Conservation (phyloP, 2,888 invertebrate species). For the Griposia aprilina region DNA sequence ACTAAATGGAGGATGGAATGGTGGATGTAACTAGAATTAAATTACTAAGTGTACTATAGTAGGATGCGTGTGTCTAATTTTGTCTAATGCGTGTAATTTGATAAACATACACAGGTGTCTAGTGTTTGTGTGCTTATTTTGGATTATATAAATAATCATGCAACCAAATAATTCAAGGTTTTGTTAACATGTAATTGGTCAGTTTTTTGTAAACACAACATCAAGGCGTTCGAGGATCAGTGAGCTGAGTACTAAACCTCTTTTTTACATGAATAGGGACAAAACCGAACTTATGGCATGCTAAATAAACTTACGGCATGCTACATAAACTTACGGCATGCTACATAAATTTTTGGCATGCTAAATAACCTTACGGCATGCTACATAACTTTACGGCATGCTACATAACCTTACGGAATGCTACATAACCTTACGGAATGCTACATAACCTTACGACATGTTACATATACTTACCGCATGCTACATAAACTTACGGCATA, state of each 20-base stretch:
- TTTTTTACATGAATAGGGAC: not conserved
- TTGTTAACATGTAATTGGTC: not conserved
- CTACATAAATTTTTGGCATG: no score
- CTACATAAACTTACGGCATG: no score
- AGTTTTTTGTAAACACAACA: slow-evolving; percentile 1
- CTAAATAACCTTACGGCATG: no score
- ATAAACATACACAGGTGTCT: not conserved
- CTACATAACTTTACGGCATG: no score
- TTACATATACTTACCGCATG: no score
- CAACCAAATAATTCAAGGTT: slow-evolving; percentile 12
- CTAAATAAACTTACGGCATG: no score
- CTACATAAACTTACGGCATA: no score
- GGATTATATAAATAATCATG: not conserved
- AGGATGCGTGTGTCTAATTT: not conserved
- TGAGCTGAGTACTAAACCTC: slow-evolving; percentile 7
- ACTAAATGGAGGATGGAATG: no score
- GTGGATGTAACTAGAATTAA: not conserved
- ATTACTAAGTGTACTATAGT: not conserved
- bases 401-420: no score
- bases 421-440: no score
- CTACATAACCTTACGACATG: no score
- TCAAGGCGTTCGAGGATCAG: not conserved
- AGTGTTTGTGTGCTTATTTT: not conserved
- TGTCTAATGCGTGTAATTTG: not conserved
- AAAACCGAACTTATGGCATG: not conserved